Percentiles rank a stretch among this genome's conserved stretches.
These are phyloP conservation scores for Rhabdophis nuchalis DNA, from an alignment of 2,797 vertebrate genomes.

Conservation along the genomic window DNA sequence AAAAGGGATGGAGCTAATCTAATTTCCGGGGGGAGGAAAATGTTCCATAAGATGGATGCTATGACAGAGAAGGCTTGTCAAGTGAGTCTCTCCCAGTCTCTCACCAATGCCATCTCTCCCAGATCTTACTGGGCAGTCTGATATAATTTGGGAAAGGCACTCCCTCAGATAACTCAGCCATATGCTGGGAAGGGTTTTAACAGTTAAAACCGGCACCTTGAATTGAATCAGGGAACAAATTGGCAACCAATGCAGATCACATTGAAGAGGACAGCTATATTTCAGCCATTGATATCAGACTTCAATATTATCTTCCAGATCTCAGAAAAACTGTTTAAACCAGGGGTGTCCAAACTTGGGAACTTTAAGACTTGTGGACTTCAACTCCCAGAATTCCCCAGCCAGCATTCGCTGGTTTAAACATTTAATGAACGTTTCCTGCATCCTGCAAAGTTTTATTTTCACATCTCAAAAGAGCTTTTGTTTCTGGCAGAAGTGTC, in stretches of 20 bases:
- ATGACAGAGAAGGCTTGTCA: not conserved
- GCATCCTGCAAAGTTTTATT: not conserved
- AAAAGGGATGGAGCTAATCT: not conserved
- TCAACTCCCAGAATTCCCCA: too few relatives aligned
- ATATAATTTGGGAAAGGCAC: not conserved
- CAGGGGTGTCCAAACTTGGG: too few relatives aligned
- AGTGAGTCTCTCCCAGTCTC: not conserved
- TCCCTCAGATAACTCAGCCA: not conserved
- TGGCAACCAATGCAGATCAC: not conserved
- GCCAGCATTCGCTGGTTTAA: too few relatives aligned
- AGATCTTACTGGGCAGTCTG: not conserved
- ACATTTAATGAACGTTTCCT: conserved; percentile 61
- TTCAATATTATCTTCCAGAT: conserved; percentile 46
- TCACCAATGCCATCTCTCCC: not conserved
- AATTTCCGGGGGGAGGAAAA: not conserved
- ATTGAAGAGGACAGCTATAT: conserved; percentile 49
- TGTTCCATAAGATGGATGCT: not conserved
- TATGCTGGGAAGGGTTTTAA: not conserved
- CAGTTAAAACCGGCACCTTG: not conserved
- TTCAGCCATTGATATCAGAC: conserved; percentile 37
- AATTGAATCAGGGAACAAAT: not conserved
- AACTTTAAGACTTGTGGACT: too few relatives aligned
- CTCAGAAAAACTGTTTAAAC: conserved; percentile 51
- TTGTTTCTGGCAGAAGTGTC: conserved; percentile 16
- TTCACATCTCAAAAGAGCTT: conserved; percentile 31